A percentile compares a stretch with the other conserved stretches of the same genome.
These are phyloP conservation scores for Pedionomus torquatus DNA, from an alignment of 2,113 vertebrate species.

Conservation along the genomic window DNA sequence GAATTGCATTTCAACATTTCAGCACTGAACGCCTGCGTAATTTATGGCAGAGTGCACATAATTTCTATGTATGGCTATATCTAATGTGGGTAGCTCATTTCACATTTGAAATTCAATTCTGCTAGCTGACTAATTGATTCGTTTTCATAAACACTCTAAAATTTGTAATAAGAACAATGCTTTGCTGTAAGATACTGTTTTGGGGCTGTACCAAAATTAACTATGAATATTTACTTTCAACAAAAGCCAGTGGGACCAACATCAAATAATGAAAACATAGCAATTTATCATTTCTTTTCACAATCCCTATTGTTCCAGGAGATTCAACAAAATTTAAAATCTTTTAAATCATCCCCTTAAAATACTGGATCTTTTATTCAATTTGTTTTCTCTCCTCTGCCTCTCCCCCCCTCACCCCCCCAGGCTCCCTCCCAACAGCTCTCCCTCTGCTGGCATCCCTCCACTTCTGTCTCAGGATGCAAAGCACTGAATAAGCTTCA, in stretches of 20 bases:
- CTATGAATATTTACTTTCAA: conserved; percentile 30
- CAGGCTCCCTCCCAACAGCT: background rate
- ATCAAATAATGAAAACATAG: background rate
- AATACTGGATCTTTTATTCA: background rate
- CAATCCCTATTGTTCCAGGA: background rate
- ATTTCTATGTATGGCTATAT: background rate
- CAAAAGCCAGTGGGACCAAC: background rate
- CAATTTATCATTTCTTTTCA: background rate
- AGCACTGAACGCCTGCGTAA: background rate
- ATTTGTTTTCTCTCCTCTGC: background rate
- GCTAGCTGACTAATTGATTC: conserved; percentile 26
- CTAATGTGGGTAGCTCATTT: background rate
- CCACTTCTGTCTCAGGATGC: background rate
- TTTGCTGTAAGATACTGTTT: background rate
- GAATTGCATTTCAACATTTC: background rate
- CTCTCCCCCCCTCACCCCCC: background rate
- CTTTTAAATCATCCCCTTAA: background rate
- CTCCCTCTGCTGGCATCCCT: background rate
- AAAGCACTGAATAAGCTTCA: background rate
- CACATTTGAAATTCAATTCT: conserved; percentile 44
- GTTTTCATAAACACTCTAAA: conserved; percentile 33
- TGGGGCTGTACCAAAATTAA: background rate
- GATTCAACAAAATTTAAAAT: background rate
- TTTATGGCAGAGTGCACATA: conserved; percentile 4
- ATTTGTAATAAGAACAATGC: conserved; percentile 7